Evolutionary conservation across 1,140 invertebrate species (phyloP).

Genomic region (Drosophila tani): DNA sequence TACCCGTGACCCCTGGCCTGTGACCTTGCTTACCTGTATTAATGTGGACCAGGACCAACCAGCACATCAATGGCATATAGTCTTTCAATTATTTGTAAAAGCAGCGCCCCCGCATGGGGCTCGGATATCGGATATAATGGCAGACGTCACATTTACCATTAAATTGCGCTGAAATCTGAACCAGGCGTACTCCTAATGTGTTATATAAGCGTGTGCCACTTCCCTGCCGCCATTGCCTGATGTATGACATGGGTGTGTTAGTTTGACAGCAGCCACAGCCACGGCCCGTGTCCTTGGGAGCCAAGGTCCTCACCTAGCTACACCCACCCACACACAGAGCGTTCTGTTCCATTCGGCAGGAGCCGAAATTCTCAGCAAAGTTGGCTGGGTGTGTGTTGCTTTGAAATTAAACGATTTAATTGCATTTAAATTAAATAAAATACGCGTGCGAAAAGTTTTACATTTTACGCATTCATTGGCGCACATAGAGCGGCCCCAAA

Average conservation of each 20-base stretch:
- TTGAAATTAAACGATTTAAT: slow-evolving; percentile 80
- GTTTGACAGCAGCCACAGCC: slow-evolving; percentile 27
- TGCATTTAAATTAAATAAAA: slow-evolving; percentile 79
- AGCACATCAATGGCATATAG: slow-evolving; percentile 31
- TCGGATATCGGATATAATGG: slow-evolving; percentile 28
- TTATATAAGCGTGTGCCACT: slow-evolving; percentile 7
- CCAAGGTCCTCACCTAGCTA: not conserved
- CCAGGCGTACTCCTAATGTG: slow-evolving; percentile 17
- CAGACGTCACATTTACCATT: slow-evolving; percentile 28
- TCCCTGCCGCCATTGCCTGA: slow-evolving; percentile 13
- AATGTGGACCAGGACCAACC: slow-evolving; percentile 9
- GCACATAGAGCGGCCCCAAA: slow-evolving; percentile 55
- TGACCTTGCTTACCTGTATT: slow-evolving; percentile 20
- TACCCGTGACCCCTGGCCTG: not conserved
- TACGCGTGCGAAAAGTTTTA: slow-evolving; percentile 74
- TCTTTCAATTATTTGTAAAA: slow-evolving; percentile 59
- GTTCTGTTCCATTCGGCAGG: slow-evolving; percentile 1
- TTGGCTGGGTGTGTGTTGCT: slow-evolving; percentile 49
- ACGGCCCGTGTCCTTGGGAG: slow-evolving; percentile 25
- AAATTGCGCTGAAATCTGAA: slow-evolving; percentile 50
- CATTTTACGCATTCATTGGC: slow-evolving; percentile 58
- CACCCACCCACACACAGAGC: not conserved
- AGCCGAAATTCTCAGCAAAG: not conserved
- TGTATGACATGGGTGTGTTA: slow-evolving; percentile 58
- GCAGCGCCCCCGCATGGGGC: not conserved